These are phyloP conservation scores for Oncorhynchus masou DNA, from an alignment of 2,113 vertebrate genomes.

Conservation along the genomic window DNA sequence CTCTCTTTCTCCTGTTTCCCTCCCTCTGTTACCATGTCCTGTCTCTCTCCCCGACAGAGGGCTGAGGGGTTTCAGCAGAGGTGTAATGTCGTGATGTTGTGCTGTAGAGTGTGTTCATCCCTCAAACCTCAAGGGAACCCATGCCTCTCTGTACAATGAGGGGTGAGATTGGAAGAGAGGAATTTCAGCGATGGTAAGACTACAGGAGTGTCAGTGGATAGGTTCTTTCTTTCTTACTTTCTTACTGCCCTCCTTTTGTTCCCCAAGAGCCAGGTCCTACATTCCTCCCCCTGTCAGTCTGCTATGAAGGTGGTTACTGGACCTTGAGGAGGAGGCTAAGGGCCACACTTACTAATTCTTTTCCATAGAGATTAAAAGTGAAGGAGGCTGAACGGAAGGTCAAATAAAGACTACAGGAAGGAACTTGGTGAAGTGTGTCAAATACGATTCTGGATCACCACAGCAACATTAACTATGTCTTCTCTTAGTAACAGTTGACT, in stretches of 20 bases:
- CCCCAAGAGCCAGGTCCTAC: slow-evolving; percentile 36
- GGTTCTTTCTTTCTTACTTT: background rate
- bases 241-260: slow-evolving; percentile 42
- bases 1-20: slow-evolving; percentile 40
- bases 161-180: background rate
- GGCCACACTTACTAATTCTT: slow-evolving; percentile 26
- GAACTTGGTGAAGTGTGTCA: too few species aligned
- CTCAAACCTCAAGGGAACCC: background rate
- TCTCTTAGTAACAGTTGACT: too few species aligned
- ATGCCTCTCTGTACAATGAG: background rate
- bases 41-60: background rate
- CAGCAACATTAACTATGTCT: too few species aligned
- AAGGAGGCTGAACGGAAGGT: slow-evolving; percentile 16
- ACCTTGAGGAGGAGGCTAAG: slow-evolving; percentile 21
- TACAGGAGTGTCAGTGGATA: background rate
- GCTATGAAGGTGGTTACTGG: background rate
- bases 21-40: slow-evolving; percentile 3
- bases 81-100: background rate
- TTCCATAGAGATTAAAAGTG: slow-evolving; percentile 27
- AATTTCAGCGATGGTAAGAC: background rate
- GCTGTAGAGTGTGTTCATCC: background rate
- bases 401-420: slow-evolving; percentile 8
- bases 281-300: slow-evolving; percentile 28
- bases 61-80: background rate
- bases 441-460: too few species aligned